Base-by-base conservation (phyloP, 2,113 vertebrate genomes). In the Sapayoa aenigma region DNA sequence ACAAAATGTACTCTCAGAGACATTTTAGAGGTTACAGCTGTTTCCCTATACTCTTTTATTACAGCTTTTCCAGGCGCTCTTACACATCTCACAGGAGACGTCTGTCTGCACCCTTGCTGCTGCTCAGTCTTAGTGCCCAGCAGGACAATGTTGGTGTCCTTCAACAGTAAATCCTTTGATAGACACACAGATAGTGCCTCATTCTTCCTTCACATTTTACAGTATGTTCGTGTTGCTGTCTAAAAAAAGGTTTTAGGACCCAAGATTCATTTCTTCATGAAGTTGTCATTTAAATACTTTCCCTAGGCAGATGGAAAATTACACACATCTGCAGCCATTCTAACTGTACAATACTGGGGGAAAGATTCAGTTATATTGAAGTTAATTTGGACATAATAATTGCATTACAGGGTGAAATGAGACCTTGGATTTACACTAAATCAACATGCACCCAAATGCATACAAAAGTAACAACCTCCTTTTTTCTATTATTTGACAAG, bases 11-110 rank as follows among this genome's bases (percentile, higher is more conserved):
- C 67, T 83, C 50, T 55, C 9, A 19, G 74, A 91, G 80, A 60
- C 74, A 94, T 72, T 94, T 82, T 84, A 92, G 91, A 95, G 46
- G 93, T 76, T 59, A 84, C 94, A 93, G 96, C 89, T 97, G 87
- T 93, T 94, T 91, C 67, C 59, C 53, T 77, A 5, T 31, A 76
- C 56, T 85, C 59, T 88, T 93, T 90, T 74, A 86, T 90, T 89
- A 86, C 72, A 84, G 89, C 65, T 93, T 88, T 96, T 96, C 65
- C 81, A 81, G 73, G 73, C 44, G 0, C 52, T 87, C 35, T 71
- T 84, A 33, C 73, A 77, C 60, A 92, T 89, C 84, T 91, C 86
- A 75, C 42, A 58, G 0, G 4, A 92, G 86, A 89, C 2, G 6
- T 47, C 69, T 87, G 84, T 84, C 91, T 91, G 77, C 80, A 68